A percentile compares a stretch with the other conserved stretches of the same genome.
These are phyloP conservation scores for Glaucidium brasilianum DNA, from an alignment of 2,113 vertebrate species.

Conservation along the genomic window DNA sequence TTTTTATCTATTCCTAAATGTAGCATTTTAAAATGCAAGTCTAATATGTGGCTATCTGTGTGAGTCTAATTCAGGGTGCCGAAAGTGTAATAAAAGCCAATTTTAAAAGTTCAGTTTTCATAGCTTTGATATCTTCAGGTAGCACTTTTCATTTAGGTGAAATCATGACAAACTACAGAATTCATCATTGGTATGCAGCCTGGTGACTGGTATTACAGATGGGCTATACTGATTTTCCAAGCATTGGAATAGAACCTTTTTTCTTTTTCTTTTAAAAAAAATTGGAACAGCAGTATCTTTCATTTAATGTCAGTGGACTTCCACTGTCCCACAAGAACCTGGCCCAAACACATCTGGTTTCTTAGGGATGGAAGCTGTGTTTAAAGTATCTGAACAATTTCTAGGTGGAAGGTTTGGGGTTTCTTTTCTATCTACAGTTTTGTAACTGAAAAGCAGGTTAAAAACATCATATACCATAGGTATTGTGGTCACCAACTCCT, in stretches of 20 bases:
- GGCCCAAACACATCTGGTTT: background rate
- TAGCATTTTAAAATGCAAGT: background rate
- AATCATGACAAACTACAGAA: background rate
- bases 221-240: background rate
- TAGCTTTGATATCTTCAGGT: fast-evolving
- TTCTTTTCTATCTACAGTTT: background rate
- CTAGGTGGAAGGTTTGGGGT: background rate
- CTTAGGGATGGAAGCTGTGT: background rate
- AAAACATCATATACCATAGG: background rate
- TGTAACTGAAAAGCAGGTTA: background rate
- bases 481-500: background rate
- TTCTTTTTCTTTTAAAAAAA: too few relatives aligned
- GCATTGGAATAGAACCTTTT: background rate
- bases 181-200: background rate
- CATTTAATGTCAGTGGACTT: background rate
- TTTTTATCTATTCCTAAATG: background rate
- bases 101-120: background rate
- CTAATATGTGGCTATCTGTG: background rate
- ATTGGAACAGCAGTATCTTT: background rate
- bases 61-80: background rate
- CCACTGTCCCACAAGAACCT: background rate
- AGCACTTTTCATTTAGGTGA: background rate
- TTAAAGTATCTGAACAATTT: background rate
- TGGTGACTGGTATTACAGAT: background rate
- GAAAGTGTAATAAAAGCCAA: background rate